phyloP scores from a whole-genome alignment of 2,113 vertebrate species.

The Canis aureus region DNA sequence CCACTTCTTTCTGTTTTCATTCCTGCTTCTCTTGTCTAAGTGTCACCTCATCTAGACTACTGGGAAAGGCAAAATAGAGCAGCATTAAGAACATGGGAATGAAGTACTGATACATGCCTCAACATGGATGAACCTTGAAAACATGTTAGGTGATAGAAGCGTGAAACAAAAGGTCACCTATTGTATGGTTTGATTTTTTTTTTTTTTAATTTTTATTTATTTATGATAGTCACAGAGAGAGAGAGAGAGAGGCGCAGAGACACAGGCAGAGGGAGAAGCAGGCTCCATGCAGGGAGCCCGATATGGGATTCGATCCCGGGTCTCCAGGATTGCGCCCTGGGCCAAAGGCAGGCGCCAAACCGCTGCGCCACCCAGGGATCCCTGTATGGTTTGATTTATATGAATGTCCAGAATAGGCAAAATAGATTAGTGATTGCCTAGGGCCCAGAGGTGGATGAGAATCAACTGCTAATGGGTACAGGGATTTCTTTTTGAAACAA shows the following conservation, averaged over 20 bases:
- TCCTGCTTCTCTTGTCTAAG: not conserved
- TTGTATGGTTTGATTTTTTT: not conserved
- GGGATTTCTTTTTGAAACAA: not conserved
- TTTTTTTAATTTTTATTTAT: too few species aligned
- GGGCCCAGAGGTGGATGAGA: not conserved
- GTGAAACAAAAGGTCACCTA: not conserved
- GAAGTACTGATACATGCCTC: not conserved
- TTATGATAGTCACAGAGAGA: too few species aligned
- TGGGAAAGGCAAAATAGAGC: not conserved
- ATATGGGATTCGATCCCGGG: too few species aligned
- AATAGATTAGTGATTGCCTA: not conserved
- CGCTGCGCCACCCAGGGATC: too few species aligned
- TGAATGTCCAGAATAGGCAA: not conserved
- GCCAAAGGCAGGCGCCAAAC: too few species aligned
- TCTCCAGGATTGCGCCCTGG: too few species aligned
- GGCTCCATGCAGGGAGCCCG: too few species aligned
- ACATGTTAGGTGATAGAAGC: not conserved
- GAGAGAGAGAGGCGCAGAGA: too few species aligned
- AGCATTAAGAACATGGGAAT: not conserved
- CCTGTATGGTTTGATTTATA: conserved; percentile 3
- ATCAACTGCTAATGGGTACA: not conserved
- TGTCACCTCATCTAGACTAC: not conserved
- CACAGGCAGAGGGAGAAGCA: too few species aligned
- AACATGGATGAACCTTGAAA: not conserved
- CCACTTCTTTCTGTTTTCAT: not conserved